Conservation (phyloP, 2,797 vertebrate genomes). For the Oreochromis grahami region DNA sequence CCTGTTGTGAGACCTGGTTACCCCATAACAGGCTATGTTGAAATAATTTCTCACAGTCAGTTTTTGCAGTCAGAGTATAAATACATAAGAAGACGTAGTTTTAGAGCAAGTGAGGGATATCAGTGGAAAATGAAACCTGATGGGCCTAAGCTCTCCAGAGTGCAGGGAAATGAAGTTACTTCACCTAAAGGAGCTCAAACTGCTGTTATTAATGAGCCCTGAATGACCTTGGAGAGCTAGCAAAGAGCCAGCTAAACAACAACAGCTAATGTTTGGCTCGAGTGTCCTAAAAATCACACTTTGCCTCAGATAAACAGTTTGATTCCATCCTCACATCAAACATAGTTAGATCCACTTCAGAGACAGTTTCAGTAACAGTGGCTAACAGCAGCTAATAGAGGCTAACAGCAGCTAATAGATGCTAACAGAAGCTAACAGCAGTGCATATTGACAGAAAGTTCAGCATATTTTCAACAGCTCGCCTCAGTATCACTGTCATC, state of each 20-base stretch:
- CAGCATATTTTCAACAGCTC: neutral
- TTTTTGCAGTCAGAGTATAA: too few species aligned
- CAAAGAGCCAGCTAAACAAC: neutral
- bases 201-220: neutral
- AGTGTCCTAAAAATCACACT: neutral
- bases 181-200: too few species aligned
- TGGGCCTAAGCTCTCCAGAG: too few species aligned
- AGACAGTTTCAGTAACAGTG: neutral
- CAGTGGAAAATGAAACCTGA: too few species aligned
- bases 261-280: neutral
- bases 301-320: neutral
- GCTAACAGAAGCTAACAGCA: neutral
- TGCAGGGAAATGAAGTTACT: too few species aligned
- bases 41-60: too few species aligned
- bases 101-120: too few species aligned
- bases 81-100: too few species aligned
- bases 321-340: neutral
- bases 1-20: too few species aligned
- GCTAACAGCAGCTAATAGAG: accelerated
- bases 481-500: neutral
- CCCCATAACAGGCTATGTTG: too few species aligned
- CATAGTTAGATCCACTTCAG: neutral
- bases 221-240: neutral
- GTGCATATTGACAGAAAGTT: neutral
- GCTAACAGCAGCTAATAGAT: accelerated